These are phyloP conservation scores for Megalonaias nervosa DNA, from an alignment of 1,140 invertebrate genomes.

Conservation along the genomic window DNA sequence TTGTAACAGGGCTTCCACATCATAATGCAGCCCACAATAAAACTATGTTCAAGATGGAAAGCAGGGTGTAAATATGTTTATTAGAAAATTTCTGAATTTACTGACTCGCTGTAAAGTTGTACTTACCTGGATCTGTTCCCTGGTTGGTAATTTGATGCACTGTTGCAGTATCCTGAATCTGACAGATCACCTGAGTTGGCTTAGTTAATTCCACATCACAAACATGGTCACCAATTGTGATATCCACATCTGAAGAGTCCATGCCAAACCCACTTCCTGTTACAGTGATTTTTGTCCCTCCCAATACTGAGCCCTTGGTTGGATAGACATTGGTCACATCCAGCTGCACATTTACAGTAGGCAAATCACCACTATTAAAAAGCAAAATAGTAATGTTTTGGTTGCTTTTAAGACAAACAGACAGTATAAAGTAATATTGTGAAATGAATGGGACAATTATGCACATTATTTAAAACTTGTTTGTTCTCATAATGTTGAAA, in stretches of 20 bases:
- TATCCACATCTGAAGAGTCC: conserved; percentile 33
- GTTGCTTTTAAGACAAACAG: no score
- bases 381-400: no score
- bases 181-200: conserved; percentile 46
- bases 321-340: conserved; percentile 50
- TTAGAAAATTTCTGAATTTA: no score
- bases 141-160: conserved; percentile 47
- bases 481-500: no score
- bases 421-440: no score
- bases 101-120: no score
- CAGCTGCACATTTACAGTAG: conserved; percentile 20
- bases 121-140: conserved; percentile 44
- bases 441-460: no score
- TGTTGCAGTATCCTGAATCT: conserved; percentile 36
- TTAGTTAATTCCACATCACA: conserved; percentile 44
- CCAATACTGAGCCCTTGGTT: conserved; percentile 48
- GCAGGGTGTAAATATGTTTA: no score
- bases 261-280: conserved; percentile 55
- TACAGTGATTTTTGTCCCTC: conserved; percentile 57
- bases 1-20: no score
- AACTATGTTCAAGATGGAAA: no score
- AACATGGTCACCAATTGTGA: conserved; percentile 41
- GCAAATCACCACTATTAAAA: neutral
- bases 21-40: no score
- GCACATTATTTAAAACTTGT: no score